phyloP scores from a whole-genome alignment of 2,113 vertebrate species.

The Oreotrochilus melanogaster region DNA sequence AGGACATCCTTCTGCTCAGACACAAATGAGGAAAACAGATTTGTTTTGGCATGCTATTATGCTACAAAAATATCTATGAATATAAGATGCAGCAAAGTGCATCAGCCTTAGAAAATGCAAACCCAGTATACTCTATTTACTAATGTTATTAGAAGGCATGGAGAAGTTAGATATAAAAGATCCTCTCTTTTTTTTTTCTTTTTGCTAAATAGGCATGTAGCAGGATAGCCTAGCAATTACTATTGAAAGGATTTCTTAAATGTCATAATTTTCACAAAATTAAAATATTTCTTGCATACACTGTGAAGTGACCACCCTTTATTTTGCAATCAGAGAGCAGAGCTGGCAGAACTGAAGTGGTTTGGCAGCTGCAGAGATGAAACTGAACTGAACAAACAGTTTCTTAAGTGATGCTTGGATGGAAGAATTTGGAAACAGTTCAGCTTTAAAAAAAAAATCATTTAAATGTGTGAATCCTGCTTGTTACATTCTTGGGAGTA shows the following conservation, averaged over 20 bases:
- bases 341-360: slow-evolving; percentile 81
- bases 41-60: slow-evolving; percentile 84
- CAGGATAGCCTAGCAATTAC: slow-evolving; percentile 41
- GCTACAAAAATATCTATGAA: slow-evolving; percentile 81
- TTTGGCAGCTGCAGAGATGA: slow-evolving; percentile 84
- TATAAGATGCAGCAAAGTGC: slow-evolving; percentile 77
- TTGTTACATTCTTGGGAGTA: slow-evolving; percentile 78
- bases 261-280: slow-evolving; percentile 72
- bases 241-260: slow-evolving; percentile 51
- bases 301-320: slow-evolving; percentile 85
- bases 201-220: not conserved
- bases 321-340: slow-evolving; percentile 82
- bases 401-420: slow-evolving; percentile 84
- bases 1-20: slow-evolving; percentile 42
- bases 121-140: not conserved
- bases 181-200: not conserved
- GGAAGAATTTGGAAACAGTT: slow-evolving; percentile 82
- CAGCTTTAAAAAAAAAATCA: slow-evolving; percentile 71
- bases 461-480: slow-evolving; percentile 84
- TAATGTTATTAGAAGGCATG: slow-evolving; percentile 45
- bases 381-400: slow-evolving; percentile 86
- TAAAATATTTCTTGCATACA: slow-evolving; percentile 74
- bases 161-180: slow-evolving; percentile 27
- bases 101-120: slow-evolving; percentile 64
- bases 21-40: slow-evolving; percentile 77